Evolutionary conservation across 2,888 invertebrate species (phyloP).

Genomic region (Chorisops tibialis): DNA sequence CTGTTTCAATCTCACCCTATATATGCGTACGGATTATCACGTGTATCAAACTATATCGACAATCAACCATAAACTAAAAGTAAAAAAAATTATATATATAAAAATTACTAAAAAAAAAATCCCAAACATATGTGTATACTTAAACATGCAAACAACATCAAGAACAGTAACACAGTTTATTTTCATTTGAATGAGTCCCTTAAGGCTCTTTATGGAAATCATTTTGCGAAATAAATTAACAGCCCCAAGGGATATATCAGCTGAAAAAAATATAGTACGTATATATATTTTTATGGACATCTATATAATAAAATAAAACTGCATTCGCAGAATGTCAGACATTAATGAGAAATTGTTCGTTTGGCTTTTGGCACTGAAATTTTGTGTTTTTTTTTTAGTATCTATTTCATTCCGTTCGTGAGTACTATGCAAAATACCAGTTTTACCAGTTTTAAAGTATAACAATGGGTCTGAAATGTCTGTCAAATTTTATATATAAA

Average conservation of each 20-base stretch:
- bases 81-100: too few relatives aligned
- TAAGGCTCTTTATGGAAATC: slow-evolving; percentile 30
- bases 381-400: neutral
- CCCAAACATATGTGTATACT: slow-evolving; percentile 2
- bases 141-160: slow-evolving; percentile 5
- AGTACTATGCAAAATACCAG: too few relatives aligned
- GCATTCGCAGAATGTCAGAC: slow-evolving; percentile 8
- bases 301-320: slow-evolving; percentile 3
- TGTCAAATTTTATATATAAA: too few relatives aligned
- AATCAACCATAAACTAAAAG: too few relatives aligned
- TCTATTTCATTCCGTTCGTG: too few relatives aligned
- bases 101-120: too few relatives aligned
- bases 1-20: too few relatives aligned
- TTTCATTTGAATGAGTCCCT: slow-evolving; percentile 25
- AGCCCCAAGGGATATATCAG: slow-evolving; percentile 25
- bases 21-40: too few relatives aligned
- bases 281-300: neutral
- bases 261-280: slow-evolving; percentile 5
- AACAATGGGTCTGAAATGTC: too few relatives aligned
- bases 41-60: too few relatives aligned
- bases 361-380: slow-evolving; percentile 22
- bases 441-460: too few relatives aligned
- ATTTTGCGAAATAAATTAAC: slow-evolving; percentile 34
- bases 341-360: slow-evolving; percentile 22
- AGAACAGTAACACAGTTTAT: slow-evolving; percentile 30